A percentile compares a stretch with the other conserved stretches of the same genome.
phyloP scores from a whole-genome alignment of 2,113 vertebrate genomes.

The Oreochromis aureus region DNA sequence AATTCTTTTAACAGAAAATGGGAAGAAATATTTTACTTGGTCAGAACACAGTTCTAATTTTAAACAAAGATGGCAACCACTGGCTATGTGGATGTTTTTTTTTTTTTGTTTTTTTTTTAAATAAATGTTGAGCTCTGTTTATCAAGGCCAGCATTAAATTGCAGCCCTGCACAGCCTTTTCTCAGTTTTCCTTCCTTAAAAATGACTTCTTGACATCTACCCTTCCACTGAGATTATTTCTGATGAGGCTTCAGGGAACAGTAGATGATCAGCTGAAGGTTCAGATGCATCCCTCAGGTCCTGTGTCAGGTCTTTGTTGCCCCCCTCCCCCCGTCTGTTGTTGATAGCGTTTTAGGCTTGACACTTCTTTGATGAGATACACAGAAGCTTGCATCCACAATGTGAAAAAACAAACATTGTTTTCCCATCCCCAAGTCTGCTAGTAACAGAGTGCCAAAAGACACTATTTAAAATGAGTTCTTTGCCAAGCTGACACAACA shows the following conservation, averaged over 20 bases:
- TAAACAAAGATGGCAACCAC: not conserved
- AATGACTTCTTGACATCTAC: not conserved
- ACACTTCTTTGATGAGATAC: no score
- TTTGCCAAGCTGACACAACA: no score
- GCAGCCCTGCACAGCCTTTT: not conserved
- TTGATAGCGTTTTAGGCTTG: no score
- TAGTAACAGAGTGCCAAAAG: no score
- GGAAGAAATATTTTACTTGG: not conserved
- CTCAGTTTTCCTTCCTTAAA: not conserved
- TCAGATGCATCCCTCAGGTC: not conserved
- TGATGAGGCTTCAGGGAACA: not conserved
- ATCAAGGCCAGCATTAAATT: not conserved
- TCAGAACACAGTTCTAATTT: not conserved
- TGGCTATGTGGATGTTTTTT: not conserved
- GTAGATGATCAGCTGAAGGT: not conserved
- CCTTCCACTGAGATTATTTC: not conserved
- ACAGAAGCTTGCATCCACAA: no score
- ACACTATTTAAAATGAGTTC: no score
- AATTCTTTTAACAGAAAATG: not conserved
- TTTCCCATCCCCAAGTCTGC: no score
- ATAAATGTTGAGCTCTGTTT: not conserved
- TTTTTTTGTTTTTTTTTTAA: not conserved
- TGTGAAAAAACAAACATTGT: no score
- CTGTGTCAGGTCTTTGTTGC: not conserved
- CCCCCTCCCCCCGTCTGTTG: not conserved